A percentile compares a stretch with the other conserved stretches of the same genome.
phyloP scores from a whole-genome alignment of 1,140 invertebrate genomes.

The Archegozetes longisetosus region DNA sequence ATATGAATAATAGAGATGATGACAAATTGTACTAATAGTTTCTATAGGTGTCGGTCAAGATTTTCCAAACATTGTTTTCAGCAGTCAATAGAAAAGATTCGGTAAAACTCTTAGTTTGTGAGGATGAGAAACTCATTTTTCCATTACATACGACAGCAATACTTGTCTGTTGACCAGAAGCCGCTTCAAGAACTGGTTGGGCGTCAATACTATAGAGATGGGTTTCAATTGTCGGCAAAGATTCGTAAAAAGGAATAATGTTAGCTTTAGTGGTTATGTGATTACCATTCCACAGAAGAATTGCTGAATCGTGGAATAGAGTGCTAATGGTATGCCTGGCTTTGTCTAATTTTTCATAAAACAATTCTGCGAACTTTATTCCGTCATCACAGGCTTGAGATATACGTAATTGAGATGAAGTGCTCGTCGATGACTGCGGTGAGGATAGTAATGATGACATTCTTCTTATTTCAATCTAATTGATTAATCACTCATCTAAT shows the following conservation, averaged over 20 bases:
- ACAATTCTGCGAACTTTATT: slow-evolving; percentile 21
- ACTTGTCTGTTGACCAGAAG: slow-evolving; percentile 17
- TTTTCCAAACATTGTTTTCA: slow-evolving; percentile 22
- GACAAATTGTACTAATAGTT: no score
- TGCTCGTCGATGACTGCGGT: no score
- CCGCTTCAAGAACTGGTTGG: slow-evolving; percentile 25
- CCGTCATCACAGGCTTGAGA: slow-evolving; percentile 17
- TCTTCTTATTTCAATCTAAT: no score
- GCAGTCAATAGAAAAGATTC: slow-evolving; percentile 20
- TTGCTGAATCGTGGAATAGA: slow-evolving; percentile 28
- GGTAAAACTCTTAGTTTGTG: slow-evolving; percentile 9
- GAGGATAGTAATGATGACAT: no score
- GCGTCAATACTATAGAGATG: slow-evolving; percentile 27
- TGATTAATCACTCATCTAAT: no score
- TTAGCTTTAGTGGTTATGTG: slow-evolving; percentile 23
- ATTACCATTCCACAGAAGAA: slow-evolving; percentile 30
- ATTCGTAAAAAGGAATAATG: slow-evolving; percentile 27
- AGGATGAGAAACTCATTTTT: slow-evolving; percentile 16
- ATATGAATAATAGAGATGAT: no score
- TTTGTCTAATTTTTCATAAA: slow-evolving; percentile 21
- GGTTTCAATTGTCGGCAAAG: slow-evolving; percentile 26
- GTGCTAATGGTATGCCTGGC: slow-evolving; percentile 10
- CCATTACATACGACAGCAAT: slow-evolving; percentile 20
- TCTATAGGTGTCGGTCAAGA: slow-evolving; percentile 22
- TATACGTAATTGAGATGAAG: slow-evolving; percentile 4